phyloP scores from a whole-genome alignment of 64 coral and sea anemone genomes.

The Montipora capricornis region DNA sequence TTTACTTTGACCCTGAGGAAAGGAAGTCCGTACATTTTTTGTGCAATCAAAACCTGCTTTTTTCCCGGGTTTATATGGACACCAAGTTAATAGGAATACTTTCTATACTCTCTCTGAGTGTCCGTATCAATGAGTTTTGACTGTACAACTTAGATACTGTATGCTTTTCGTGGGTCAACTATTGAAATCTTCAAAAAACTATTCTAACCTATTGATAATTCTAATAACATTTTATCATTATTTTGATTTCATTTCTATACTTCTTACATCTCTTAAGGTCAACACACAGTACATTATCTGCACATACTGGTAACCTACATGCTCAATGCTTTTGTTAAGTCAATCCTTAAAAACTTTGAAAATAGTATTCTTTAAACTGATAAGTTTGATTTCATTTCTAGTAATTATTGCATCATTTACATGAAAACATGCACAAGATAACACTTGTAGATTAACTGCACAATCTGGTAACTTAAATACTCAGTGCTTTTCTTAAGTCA shows the following conservation, averaged over 20 bases:
- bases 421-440: background rate
- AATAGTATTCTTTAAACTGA: too few species aligned
- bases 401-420: background rate
- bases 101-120: background rate
- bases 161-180: background rate
- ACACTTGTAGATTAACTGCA: background rate
- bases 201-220: background rate
- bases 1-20: background rate
- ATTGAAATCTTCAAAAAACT: background rate
- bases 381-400: too few species aligned
- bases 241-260: too few species aligned
- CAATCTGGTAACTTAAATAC: background rate
- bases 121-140: background rate
- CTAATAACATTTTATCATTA: background rate
- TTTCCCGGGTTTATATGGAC: background rate
- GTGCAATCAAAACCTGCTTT: background rate
- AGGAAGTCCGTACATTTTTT: background rate
- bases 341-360: too few species aligned
- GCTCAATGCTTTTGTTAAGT: background rate
- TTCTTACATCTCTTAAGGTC: background rate
- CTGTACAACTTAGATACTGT: background rate
- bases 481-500: background rate
- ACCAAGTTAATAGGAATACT: background rate
- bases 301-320: background rate
- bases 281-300: background rate